Evolutionary conservation across 2,113 vertebrate genomes (phyloP).

Genomic region (Burhinus bistriatus): DNA sequence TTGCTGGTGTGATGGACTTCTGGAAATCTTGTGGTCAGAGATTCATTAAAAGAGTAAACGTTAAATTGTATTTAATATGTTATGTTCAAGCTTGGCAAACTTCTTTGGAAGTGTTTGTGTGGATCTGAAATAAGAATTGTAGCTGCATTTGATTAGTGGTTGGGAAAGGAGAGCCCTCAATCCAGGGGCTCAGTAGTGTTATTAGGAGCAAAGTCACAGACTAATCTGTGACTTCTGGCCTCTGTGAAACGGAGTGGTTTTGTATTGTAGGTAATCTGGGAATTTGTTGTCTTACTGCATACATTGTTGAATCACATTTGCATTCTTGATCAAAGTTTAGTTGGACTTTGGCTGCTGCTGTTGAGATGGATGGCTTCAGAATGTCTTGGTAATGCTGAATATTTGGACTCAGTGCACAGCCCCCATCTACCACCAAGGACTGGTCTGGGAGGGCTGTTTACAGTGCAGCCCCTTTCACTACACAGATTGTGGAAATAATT

Average conservation of each 20-base stretch:
- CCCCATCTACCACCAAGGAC: not conserved
- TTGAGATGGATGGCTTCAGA: slow-evolving; percentile 60
- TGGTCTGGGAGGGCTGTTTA: not conserved
- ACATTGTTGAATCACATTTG: not conserved
- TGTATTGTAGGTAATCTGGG: not conserved
- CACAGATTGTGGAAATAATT: not conserved
- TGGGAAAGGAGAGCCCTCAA: not conserved
- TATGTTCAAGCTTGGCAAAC: not conserved
- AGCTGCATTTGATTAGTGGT: not conserved
- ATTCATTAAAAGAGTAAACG: not conserved
- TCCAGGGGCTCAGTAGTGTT: not conserved
- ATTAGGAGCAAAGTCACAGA: not conserved
- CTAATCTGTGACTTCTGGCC: not conserved
- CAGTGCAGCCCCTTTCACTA: not conserved
- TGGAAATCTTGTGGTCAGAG: not conserved
- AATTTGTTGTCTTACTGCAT: not conserved
- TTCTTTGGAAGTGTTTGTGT: not conserved
- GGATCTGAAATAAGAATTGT: slow-evolving; percentile 1
- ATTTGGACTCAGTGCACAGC: not conserved
- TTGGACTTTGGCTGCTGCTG: slow-evolving; percentile 60
- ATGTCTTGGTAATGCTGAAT: not conserved
- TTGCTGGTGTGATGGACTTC: not conserved
- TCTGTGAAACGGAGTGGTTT: not conserved
- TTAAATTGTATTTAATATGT: rapidly evolving
- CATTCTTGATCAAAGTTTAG: not conserved